A percentile compares a stretch with the other conserved stretches of the same genome.
Conservation (phyloP, 2,888 invertebrate species). For the Drosophila rellima region DNA sequence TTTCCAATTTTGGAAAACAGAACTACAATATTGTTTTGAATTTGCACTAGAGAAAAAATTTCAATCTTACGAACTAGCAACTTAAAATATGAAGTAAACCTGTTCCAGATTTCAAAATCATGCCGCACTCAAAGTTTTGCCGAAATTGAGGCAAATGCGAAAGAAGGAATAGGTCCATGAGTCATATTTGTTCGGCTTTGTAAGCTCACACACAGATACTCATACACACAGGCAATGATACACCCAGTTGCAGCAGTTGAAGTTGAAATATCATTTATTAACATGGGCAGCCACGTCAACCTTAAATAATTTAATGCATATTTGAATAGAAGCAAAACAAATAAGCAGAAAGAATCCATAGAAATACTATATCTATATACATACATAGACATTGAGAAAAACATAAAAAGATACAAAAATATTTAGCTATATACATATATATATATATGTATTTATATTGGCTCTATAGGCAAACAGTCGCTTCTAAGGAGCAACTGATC, state of each 20-base stretch:
- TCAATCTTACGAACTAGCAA: neutral
- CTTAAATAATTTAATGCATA: conserved; percentile 59
- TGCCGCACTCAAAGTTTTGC: neutral
- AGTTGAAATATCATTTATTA: conserved; percentile 43
- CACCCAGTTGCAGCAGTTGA: conserved; percentile 21
- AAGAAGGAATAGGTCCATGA: neutral
- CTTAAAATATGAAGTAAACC: neutral
- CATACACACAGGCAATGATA: conserved; percentile 1
- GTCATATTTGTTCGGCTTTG: neutral
- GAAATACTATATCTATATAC: conserved; percentile 17
- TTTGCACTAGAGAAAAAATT: neutral
- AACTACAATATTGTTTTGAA: conserved; percentile 4
- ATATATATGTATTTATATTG: conserved; percentile 12
- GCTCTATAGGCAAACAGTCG: conserved; percentile 21
- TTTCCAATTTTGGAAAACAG: neutral
- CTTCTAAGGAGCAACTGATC: conserved; percentile 9
- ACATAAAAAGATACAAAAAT: conserved; percentile 19
- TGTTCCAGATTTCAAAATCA: neutral
- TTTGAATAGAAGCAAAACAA: conserved; percentile 46
- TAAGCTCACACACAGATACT: conserved; percentile 15
- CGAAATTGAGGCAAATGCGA: neutral
- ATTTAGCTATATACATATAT: conserved; percentile 13
- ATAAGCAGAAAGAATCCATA: conserved; percentile 37
- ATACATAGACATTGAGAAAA: conserved; percentile 2
- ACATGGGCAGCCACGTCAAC: conserved; percentile 65